Conservation (phyloP, 2,113 vertebrate species). For the Calidris pugnax region DNA sequence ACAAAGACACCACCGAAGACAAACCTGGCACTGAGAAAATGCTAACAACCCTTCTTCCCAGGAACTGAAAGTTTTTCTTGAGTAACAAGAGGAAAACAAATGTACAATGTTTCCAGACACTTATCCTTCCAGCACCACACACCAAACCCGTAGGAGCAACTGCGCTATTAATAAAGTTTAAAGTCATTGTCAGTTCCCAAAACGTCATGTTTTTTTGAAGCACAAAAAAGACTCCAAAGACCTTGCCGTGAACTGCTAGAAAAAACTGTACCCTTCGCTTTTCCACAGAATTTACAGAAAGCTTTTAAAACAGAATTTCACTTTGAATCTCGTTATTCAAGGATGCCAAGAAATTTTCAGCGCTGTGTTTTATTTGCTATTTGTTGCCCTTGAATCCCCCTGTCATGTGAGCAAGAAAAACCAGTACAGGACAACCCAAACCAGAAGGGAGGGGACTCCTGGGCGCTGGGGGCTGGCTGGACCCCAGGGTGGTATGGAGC, state of each 20-base stretch:
- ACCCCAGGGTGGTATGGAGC: not conserved
- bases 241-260: not conserved
- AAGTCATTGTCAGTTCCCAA: not conserved
- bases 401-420: not conserved
- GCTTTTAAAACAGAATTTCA: not conserved
- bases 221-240: not conserved
- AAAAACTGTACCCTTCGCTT: not conserved
- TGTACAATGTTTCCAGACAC: not conserved
- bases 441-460: not conserved
- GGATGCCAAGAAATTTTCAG: not conserved
- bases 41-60: not conserved
- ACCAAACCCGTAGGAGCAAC: not conserved
- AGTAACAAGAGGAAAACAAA: not conserved
- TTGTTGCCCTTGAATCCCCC: not conserved
- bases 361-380: not conserved
- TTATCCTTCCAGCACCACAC: not conserved
- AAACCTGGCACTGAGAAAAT: not conserved
- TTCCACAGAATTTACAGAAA: not conserved
- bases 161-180: not conserved
- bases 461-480: fast-evolving
- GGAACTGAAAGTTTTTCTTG: not conserved
- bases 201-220: not conserved
- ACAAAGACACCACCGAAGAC: not conserved
- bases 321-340: not conserved
- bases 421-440: not conserved